Percentiles rank a stretch among this genome's conserved stretches.
Conservation (phyloP, 2,797 vertebrate genomes). For the Balearica regulorum region DNA sequence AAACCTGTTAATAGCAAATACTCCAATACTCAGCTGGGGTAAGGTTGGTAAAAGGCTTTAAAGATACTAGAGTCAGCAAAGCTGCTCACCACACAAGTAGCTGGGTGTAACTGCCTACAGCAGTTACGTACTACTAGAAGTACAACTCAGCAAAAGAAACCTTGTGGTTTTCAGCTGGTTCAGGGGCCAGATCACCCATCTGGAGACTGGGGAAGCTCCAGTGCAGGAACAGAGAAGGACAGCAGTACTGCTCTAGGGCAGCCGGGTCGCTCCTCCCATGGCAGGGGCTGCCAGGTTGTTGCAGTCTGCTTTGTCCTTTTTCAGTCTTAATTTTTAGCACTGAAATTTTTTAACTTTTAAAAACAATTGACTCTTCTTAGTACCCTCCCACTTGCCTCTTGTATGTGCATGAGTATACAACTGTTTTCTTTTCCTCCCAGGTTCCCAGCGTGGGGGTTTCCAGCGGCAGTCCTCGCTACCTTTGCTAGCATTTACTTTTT, state of each 20-base stretch:
- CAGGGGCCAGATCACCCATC: not conserved
- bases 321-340: not conserved
- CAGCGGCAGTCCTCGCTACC: not conserved
- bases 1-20: not conserved
- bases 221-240: not conserved
- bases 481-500: conserved; percentile 71
- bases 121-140: not conserved
- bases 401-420: fast-evolving
- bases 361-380: too few relatives aligned
- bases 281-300: not conserved
- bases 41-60: not conserved
- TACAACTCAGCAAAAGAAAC: not conserved
- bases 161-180: not conserved
- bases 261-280: fast-evolving
- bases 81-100: not conserved
- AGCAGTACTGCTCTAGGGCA: not conserved
- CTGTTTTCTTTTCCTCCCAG: not conserved
- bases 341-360: not conserved
- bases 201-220: fast-evolving
- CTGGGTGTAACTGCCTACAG: not conserved
- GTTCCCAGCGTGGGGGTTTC: not conserved
- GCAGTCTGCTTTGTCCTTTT: not conserved
- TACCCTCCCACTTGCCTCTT: not conserved
- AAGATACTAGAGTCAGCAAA: not conserved
- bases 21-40: not conserved